Base-by-base conservation (phyloP, 92 coral and sea anemone genomes). In the Bergia sp. region DNA sequence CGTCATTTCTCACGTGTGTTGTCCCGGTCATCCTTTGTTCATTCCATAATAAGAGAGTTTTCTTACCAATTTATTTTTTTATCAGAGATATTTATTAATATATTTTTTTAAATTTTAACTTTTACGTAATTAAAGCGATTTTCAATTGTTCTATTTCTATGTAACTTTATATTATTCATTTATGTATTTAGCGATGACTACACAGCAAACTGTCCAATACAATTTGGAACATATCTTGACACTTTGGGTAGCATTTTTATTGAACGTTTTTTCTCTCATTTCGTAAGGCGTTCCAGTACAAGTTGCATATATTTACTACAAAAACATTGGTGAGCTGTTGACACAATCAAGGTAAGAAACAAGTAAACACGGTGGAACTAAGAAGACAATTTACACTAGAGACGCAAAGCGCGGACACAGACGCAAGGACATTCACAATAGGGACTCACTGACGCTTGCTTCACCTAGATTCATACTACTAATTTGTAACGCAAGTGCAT, bases 321-420 rank as follows among this genome's bases (percentile, higher is more conserved):
- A 79, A 42, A 93, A 91, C 86, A 90, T 95, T 36, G 96, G 94
- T 16, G 75, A 89, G n/a, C 86, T 95, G 29, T 84, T 95, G 88
- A 53, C 86, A 65, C 53, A 66, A 65, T 65, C 49, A 23, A 65
- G 86, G 86, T 82, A 82, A 64, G 77, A 2, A 65, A 0, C 57
- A 6, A 23, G 15, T 7, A 13, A n/a, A 3, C 11, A 3, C 0
- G 37, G 3, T 7, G 7, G 4, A 69, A 16, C 13, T 72, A 37
- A 6, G 42, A 29, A 1, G 15, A 23, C 67, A 15, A 3, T 15
- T 61, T 1, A 50, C 67, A 15, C n/a, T 58, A 58, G 5, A 58
- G n/a, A 15, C 67, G n/a, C 67, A 15, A 29, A 58, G 20, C 5
- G 23, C 67, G 15, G n/a, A 58, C n/a, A 15, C 6, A 58, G 16